phyloP scores from a whole-genome alignment of 2,888 invertebrate species.

The Leucophora obtusa region DNA sequence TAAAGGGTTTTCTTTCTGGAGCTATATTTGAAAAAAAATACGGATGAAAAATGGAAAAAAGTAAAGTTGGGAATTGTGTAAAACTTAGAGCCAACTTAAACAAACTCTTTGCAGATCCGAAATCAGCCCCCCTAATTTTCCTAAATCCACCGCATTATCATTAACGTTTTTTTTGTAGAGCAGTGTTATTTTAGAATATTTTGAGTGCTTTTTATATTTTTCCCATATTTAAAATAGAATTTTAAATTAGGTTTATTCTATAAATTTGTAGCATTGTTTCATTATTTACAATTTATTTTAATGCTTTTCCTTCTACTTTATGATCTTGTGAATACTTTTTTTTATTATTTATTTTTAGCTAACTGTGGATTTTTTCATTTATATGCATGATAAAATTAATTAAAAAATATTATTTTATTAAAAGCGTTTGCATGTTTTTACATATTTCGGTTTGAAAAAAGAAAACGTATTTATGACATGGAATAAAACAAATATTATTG shows the following conservation, averaged over 20 bases:
- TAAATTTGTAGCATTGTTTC: no score
- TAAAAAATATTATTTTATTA: conserved; percentile 22
- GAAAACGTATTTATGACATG: conserved; percentile 47
- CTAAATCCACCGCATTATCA: no score
- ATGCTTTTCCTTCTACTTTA: not conserved
- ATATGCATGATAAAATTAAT: conserved; percentile 44
- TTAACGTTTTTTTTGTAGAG: no score
- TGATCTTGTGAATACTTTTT: conserved; percentile 8
- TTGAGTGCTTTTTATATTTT: conserved; percentile 1
- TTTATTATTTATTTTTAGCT: not conserved
- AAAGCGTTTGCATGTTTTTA: conserved; percentile 19
- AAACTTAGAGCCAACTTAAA: no score
- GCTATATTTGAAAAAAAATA: no score
- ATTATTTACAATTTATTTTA: no score
- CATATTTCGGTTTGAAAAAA: conserved; percentile 10
- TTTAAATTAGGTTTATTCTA: not conserved
- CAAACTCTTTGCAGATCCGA: no score
- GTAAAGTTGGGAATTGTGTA: no score
- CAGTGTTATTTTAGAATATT: no score
- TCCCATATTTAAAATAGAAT: not conserved
- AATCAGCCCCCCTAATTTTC: no score
- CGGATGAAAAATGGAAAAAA: no score
- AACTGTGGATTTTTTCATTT: conserved; percentile 38
- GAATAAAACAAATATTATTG: conserved; percentile 45
- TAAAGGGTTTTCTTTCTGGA: no score